Conservation (phyloP, 1,140 invertebrate genomes). For the Littorina saxatilis region DNA sequence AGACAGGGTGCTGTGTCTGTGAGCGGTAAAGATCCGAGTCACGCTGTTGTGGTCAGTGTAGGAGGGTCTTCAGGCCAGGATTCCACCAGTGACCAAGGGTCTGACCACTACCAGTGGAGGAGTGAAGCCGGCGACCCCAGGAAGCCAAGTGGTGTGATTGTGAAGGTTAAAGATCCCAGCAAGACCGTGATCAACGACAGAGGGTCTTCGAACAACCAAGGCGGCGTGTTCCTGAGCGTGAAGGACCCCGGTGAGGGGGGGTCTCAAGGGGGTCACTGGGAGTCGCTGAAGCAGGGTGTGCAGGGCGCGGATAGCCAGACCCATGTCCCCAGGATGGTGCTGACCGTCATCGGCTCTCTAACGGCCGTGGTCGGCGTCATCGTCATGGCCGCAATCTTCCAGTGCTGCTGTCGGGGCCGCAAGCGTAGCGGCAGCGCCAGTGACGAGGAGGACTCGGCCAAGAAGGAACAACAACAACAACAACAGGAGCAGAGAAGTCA, state of each 20-base stretch:
- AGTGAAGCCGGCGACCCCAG: too few relatives aligned
- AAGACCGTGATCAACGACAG: background rate
- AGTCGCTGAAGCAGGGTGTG: background rate
- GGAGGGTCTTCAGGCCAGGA: too few relatives aligned
- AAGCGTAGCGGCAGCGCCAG: constrained; percentile 17
- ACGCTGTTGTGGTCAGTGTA: too few relatives aligned
- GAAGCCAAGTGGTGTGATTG: background rate
- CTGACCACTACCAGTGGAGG: too few relatives aligned
- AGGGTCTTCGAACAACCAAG: background rate
- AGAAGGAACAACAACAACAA: constrained; percentile 16
- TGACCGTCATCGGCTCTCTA: constrained; percentile 47
- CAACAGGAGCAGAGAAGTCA: background rate
- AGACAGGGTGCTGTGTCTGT: too few relatives aligned
- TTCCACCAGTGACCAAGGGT: too few relatives aligned
- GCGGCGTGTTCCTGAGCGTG: background rate
- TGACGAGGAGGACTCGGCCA: constrained; percentile 24
- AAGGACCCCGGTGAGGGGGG: background rate
- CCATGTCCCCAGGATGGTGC: constrained; percentile 31
- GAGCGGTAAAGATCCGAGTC: too few relatives aligned
- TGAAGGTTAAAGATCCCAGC: background rate
- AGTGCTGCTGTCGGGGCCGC: constrained; percentile 63
- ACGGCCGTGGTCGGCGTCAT: constrained; percentile 53
- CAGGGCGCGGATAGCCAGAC: background rate
- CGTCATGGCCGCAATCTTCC: constrained; percentile 59
- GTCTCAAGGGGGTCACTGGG: background rate